A percentile compares a stretch with the other conserved stretches of the same genome.
Evolutionary conservation across 2,888 invertebrate species (phyloP).

Genomic region (Macrosiphum euphorbiae): DNA sequence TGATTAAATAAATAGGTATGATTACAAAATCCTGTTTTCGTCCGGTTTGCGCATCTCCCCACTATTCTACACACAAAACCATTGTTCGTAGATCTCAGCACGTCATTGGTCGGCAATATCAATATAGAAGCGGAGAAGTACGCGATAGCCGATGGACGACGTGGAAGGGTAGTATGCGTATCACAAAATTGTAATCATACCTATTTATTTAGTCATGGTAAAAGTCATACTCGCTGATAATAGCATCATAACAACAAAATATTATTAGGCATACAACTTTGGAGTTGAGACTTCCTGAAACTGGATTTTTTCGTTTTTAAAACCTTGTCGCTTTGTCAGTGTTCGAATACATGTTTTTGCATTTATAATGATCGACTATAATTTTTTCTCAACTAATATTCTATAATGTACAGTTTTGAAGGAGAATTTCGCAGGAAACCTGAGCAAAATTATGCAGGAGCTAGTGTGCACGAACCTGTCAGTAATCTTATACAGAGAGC

Average conservation of each 20-base stretch:
- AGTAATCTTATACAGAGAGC: slow-evolving; percentile 84
- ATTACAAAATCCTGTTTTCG: too few relatives aligned
- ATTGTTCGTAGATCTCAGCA: too few relatives aligned
- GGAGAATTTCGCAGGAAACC: slow-evolving; percentile 90
- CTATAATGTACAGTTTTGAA: slow-evolving; percentile 81
- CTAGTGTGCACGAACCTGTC: slow-evolving; percentile 80
- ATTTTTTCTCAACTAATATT: not conserved
- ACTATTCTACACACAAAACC: too few relatives aligned
- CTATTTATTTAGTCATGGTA: too few relatives aligned
- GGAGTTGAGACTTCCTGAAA: not conserved
- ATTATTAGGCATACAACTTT: not conserved
- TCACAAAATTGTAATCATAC: too few relatives aligned
- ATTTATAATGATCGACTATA: slow-evolving; percentile 22
- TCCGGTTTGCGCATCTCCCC: too few relatives aligned
- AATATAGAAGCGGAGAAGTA: too few relatives aligned
- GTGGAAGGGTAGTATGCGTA: too few relatives aligned
- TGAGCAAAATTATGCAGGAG: slow-evolving; percentile 89
- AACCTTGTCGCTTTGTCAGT: not conserved
- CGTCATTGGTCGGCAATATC: too few relatives aligned
- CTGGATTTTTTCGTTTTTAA: not conserved
- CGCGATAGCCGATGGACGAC: too few relatives aligned
- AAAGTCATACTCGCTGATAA: slow-evolving; percentile 56
- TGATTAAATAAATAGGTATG: too few relatives aligned
- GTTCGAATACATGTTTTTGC: not conserved
- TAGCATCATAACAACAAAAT: not conserved